A percentile compares a stretch with the other conserved stretches of the same genome.
phyloP scores from a whole-genome alignment of 2,113 vertebrate genomes.

The Serilophus lunatus region DNA sequence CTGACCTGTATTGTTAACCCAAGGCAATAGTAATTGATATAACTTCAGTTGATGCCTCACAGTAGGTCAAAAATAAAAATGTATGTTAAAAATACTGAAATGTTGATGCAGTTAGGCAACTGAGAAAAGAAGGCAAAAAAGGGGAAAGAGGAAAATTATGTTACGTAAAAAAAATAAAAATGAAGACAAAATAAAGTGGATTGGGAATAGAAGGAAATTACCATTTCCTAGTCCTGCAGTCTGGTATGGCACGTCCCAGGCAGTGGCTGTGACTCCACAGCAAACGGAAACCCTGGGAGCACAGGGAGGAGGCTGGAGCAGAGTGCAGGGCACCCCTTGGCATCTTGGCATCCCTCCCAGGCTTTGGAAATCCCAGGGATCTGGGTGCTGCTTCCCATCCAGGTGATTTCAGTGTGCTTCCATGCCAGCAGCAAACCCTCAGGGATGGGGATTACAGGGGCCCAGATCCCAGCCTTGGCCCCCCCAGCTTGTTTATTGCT shows the following conservation, averaged over 20 bases:
- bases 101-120: background rate
- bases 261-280: accelerated
- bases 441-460: accelerated
- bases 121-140: background rate
- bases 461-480: accelerated
- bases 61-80: background rate
- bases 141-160: background rate
- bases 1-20: background rate
- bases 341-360: background rate
- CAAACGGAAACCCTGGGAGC: background rate
- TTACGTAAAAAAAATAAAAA: background rate
- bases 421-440: accelerated
- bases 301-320: accelerated
- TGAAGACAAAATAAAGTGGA: background rate
- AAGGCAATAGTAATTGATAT: background rate
- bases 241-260: background rate
- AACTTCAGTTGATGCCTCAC: background rate
- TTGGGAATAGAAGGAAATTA: background rate
- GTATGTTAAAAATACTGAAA: background rate
- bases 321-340: background rate
- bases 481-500: background rate
- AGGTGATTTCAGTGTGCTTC: background rate
- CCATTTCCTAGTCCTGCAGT: background rate
- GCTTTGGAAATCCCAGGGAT: background rate
- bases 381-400: background rate